Conservation (phyloP, 2,888 invertebrate species). For the Ariolimax columbianus region DNA sequence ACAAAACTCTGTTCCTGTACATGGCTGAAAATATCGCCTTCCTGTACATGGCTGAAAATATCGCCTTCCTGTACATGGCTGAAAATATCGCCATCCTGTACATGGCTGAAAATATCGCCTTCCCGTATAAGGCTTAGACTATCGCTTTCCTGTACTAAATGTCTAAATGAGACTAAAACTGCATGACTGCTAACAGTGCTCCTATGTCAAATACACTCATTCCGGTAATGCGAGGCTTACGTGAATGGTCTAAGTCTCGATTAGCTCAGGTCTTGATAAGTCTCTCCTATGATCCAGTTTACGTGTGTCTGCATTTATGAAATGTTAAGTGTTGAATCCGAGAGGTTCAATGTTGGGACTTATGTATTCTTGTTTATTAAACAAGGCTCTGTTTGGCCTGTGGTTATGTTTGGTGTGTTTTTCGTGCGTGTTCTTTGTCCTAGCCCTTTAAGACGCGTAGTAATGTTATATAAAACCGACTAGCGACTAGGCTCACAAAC, state of each 20-base stretch:
- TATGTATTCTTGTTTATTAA: conserved; percentile 18
- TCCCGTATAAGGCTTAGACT: too few species aligned
- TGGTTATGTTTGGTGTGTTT: conserved; percentile 5
- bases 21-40: too few species aligned
- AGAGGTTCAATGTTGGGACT: neutral
- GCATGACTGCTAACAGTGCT: neutral
- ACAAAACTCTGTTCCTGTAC: too few species aligned
- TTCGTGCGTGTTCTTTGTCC: neutral
- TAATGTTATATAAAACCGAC: too few species aligned
- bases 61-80: too few species aligned
- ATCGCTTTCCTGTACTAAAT: too few species aligned
- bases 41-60: too few species aligned
- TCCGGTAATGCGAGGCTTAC: neutral
- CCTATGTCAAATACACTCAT: neutral
- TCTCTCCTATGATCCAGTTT: neutral
- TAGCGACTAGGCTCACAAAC: too few species aligned
- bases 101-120: too few species aligned
- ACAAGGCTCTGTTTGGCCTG: conserved; percentile 6
- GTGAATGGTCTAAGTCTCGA: neutral
- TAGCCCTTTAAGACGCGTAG: too few species aligned
- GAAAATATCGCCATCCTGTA: too few species aligned
- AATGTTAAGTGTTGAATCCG: conserved; percentile 26
- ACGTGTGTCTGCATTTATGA: conserved; percentile 10
- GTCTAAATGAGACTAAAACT: too few species aligned
- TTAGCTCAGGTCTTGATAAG: neutral